phyloP scores from a whole-genome alignment of 2,797 vertebrate genomes.

The Poecilia wingei region DNA sequence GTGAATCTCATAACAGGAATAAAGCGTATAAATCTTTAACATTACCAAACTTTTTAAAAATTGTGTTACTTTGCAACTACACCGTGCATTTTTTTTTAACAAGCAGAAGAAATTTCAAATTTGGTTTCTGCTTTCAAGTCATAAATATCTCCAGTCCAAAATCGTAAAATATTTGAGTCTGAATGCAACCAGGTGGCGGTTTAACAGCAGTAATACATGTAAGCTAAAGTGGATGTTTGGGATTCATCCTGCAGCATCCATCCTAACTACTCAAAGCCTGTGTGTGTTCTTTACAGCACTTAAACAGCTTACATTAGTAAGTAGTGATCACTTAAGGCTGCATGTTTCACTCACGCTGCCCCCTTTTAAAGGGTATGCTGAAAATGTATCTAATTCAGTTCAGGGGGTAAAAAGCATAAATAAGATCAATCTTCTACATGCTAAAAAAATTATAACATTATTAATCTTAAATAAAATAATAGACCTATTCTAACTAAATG shows the following conservation, averaged over 20 bases:
- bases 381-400: background rate
- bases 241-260: constrained; percentile 36
- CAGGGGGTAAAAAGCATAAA: background rate
- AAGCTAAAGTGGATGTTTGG: constrained; percentile 1
- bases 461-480: background rate
- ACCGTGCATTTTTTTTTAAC: background rate
- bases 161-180: constrained; percentile 24
- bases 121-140: constrained; percentile 1
- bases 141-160: constrained; percentile 17
- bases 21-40: background rate
- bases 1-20: constrained; percentile 30
- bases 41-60: background rate
- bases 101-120: background rate
- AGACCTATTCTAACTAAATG: background rate
- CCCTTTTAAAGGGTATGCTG: background rate
- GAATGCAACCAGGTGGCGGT: constrained; percentile 27
- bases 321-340: constrained; percentile 22
- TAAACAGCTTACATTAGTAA: constrained; percentile 42
- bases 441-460: background rate
- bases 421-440: background rate
- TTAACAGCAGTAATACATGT: constrained; percentile 30
- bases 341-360: constrained; percentile 10
- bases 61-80: background rate
- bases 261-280: constrained; percentile 27
- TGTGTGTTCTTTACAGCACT: constrained; percentile 12